Base-by-base conservation (phyloP, 2,888 invertebrate species). In the Sericinus montela region DNA sequence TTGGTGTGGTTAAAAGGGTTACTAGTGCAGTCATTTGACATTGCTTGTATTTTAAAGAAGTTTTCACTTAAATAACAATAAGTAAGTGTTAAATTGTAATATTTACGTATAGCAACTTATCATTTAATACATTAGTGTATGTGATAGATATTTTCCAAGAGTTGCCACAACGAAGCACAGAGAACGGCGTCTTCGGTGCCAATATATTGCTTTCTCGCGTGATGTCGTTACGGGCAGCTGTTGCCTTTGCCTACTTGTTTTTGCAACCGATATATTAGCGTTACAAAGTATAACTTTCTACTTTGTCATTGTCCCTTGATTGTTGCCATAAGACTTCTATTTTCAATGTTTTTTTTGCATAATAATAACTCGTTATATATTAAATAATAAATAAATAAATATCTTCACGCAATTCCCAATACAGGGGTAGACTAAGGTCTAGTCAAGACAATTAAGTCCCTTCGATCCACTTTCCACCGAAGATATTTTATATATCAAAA, bases 191-290 rank as follows among this genome's bases (percentile, higher is more conserved):
- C 81, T 85, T 80, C 72, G 65, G 65, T 71, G 67, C 76, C 85
- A 73, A 85, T 84, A 86, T 87, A 87, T 87, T 79, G 83, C 81
- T 78, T 79, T 72, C 76, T 84, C 78, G 83, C 85, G 85, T 87
- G 86, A 78, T 67, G 79, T 87, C 86, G 84, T 87, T 87, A 84
- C 67, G 55, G 55, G 62, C 87, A 87, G 81, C 84, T 85, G 87
- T 72, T 76, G 65, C 71, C 63, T 45, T 63, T 65, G 69, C 78
- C 74, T 71, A 75, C 77, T 75, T 75, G 79, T 82, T 81, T 80
- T 81, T 77, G 72, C 71, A 54, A 56, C 59, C 74, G 60, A 75
- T 75, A 71, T 74, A 78, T 75, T 66, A 72, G 59, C 65, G 68
- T 45, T 72, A 75, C 74, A 70, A 67, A 75, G 74, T 75, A 77